Evolutionary conservation across 1,140 invertebrate genomes (phyloP), one percentile per base, ranked within the genome.

Genomic region (Macrotrachela quadricornifera): DNA sequence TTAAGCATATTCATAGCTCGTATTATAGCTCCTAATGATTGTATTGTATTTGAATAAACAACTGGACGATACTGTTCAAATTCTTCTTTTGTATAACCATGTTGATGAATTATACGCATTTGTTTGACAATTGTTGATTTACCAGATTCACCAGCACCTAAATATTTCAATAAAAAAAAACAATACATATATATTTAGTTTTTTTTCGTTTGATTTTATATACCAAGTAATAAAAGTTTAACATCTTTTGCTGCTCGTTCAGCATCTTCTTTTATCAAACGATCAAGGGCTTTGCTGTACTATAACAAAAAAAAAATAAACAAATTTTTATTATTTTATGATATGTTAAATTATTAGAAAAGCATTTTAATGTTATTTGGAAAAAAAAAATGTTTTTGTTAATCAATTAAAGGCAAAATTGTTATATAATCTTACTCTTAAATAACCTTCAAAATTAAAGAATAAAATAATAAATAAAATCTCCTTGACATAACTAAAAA

Each of bases 101-200:
- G 87, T 57, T 97, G 90, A 76, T 99, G 94, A 63, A 99, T 78
- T 74, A 99, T 99, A 68, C 90, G 80, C 91, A 99, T 99, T 75
- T 99, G 94, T 75, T 99, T 99, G 61, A 99, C 92, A 71, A 99
- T 96, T 59, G 94, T 99, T 64, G 87, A 94, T 75, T 99, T 97
- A 60, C 94, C 94, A 46, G 87, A 94, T 73, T 78, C 63, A 68
- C 74, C 60, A 75, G 67, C 69, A 21, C 66, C 66, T 11, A 58
- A 57, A 54, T 15, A 14, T 42, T 14, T 14, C 10, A 4, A 4
- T 30, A 4, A 4, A 30, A 2, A 30, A 30, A 30, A 4, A 4
- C 21, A n/a, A n/a, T n/a, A n/a, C n/a, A n/a, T n/a, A n/a, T n/a
- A n/a, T n/a, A n/a, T n/a, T n/a, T n/a, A n/a, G n/a, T n/a, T 30